Percentiles rank a stretch among this genome's conserved stretches.
These are phyloP conservation scores for Centropus unirufus DNA, from an alignment of 2,113 vertebrate species.

Conservation along the genomic window DNA sequence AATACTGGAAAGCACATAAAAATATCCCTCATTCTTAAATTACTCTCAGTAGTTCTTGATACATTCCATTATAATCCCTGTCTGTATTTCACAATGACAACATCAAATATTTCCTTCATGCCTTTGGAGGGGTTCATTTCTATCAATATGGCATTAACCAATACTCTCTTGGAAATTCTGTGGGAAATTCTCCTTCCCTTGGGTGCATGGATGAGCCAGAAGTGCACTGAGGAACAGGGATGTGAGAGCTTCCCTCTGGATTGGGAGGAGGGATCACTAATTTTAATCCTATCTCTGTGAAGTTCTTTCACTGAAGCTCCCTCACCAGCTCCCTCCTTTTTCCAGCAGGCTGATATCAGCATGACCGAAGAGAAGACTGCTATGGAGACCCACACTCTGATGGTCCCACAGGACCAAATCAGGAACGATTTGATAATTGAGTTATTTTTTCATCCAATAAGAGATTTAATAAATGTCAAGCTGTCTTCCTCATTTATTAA, in stretches of 20 bases:
- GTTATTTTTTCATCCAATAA: neutral
- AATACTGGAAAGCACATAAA: neutral
- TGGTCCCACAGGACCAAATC: neutral
- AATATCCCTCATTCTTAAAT: neutral
- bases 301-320: neutral
- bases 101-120: neutral
- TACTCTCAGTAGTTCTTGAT: neutral
- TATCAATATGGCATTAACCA: neutral
- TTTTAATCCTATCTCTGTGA: neutral
- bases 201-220: neutral
- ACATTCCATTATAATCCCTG: neutral
- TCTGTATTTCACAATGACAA: neutral
- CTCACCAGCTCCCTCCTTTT: neutral
- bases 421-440: neutral
- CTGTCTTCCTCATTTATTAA: neutral
- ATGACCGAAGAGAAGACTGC: neutral
- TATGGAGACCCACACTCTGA: neutral
- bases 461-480: neutral
- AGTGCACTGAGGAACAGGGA: accelerated
- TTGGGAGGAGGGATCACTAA: neutral
- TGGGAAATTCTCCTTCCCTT: neutral
- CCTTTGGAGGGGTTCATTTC: neutral
- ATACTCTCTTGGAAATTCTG: neutral
- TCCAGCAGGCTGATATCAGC: neutral
- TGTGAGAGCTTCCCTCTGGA: neutral